A percentile compares a stretch with the other conserved stretches of the same genome.
These are phyloP conservation scores for Eupithecia dodoneata DNA, from an alignment of 2,888 invertebrate genomes.

Conservation along the genomic window DNA sequence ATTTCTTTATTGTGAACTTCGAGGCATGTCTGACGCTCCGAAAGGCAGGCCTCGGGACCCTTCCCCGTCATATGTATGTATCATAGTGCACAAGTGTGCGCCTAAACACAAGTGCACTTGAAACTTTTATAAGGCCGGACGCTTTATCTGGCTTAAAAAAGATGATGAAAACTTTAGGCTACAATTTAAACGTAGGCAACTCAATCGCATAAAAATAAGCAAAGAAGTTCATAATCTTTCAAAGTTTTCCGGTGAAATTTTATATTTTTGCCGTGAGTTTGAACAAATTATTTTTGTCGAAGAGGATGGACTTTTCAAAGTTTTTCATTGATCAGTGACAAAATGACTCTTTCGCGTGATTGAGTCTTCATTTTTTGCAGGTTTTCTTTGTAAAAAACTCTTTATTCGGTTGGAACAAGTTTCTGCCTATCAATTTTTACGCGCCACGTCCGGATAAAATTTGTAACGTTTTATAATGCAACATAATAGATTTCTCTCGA, in stretches of 20 bases:
- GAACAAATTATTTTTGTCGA: background rate
- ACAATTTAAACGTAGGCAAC: background rate
- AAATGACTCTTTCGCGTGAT: background rate
- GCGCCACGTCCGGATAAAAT: too few species aligned
- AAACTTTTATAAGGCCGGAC: too few species aligned
- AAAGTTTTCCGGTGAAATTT: slow-evolving; percentile 11
- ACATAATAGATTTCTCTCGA: background rate
- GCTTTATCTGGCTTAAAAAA: too few species aligned
- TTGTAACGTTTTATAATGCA: background rate
- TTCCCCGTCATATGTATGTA: too few species aligned
- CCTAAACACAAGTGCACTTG: too few species aligned
- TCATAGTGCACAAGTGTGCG: too few species aligned
- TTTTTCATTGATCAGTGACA: background rate
- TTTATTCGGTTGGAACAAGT: background rate
- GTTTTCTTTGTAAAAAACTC: background rate
- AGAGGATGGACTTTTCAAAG: background rate
- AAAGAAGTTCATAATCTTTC: background rate
- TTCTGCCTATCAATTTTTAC: background rate
- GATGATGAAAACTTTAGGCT: background rate
- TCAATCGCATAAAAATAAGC: slow-evolving; percentile 6
- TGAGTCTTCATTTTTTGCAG: background rate
- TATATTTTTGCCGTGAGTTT: background rate
- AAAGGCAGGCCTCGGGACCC: too few species aligned
- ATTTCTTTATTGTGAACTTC: too few species aligned
- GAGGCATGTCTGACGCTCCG: too few species aligned